Evolutionary conservation across 2,797 vertebrate genomes (phyloP).

Genomic region (Crenichthys baileyi): DNA sequence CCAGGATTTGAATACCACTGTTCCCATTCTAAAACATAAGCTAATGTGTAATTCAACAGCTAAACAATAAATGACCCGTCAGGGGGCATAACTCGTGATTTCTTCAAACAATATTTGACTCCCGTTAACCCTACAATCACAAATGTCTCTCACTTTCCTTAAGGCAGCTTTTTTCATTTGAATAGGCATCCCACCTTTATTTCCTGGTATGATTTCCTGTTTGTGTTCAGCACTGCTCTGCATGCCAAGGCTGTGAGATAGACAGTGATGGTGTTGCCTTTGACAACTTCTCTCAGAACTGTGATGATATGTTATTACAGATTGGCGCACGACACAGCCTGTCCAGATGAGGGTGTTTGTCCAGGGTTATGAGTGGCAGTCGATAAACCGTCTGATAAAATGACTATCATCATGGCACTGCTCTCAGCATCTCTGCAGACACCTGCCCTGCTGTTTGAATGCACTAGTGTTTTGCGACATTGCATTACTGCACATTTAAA

Average conservation of each 20-base stretch:
- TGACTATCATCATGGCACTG: slow-evolving; percentile 48
- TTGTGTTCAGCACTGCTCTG: slow-evolving; percentile 24
- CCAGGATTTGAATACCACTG: background rate
- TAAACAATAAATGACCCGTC: background rate
- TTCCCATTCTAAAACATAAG: background rate
- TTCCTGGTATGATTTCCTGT: slow-evolving; percentile 3
- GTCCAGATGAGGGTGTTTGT: slow-evolving; percentile 53
- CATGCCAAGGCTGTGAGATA: slow-evolving; percentile 26
- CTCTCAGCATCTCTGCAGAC: slow-evolving; percentile 42
- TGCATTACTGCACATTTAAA: slow-evolving; percentile 55
- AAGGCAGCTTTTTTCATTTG: background rate
- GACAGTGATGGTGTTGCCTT: slow-evolving; percentile 46
- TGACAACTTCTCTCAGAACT: slow-evolving; percentile 47
- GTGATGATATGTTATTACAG: slow-evolving; percentile 60
- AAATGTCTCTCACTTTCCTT: slow-evolving; percentile 9
- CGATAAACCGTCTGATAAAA: slow-evolving; percentile 50
- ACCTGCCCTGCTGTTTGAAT: slow-evolving; percentile 40
- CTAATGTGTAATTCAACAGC: slow-evolving; percentile 7
- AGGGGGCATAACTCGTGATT: background rate
- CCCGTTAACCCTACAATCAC: background rate
- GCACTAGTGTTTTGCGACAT: slow-evolving; percentile 40
- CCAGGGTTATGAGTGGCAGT: slow-evolving; percentile 49
- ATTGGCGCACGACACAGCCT: slow-evolving; percentile 41
- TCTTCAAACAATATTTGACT: background rate
- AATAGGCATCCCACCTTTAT: background rate